phyloP scores from a whole-genome alignment of 2,113 vertebrate species.

The Amblyopsis rosae region DNA sequence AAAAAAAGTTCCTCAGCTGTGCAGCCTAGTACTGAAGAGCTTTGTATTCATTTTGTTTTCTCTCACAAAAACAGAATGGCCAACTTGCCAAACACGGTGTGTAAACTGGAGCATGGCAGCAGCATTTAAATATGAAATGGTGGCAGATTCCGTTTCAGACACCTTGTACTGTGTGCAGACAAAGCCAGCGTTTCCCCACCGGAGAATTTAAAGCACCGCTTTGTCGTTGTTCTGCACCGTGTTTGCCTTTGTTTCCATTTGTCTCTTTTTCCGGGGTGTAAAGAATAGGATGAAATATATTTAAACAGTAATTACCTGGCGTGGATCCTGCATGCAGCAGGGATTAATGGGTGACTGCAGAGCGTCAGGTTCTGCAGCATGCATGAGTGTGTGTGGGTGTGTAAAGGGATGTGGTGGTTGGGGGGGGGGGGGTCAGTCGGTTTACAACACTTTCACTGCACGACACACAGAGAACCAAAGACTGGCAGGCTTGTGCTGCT shows the following conservation, averaged over 20 bases:
- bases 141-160: constrained; percentile 75
- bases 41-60: constrained; percentile 30
- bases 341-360: constrained; percentile 97
- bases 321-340: constrained; percentile 90
- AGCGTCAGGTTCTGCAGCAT: constrained; percentile 91
- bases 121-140: constrained; percentile 80
- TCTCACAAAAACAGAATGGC: constrained; percentile 51
- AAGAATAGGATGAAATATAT: constrained; percentile 99
- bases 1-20: constrained; percentile 22
- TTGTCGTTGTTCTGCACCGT: constrained; percentile 76
- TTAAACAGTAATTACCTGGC: constrained; percentile 99
- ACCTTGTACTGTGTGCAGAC: constrained; percentile 75
- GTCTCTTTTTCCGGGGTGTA: constrained; percentile 77
- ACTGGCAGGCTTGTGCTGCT: constrained; percentile 71
- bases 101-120: constrained; percentile 77
- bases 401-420: constrained; percentile 32
- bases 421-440: constrained; percentile 3
- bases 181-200: constrained; percentile 70
- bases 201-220: constrained; percentile 74
- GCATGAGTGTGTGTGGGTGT: constrained; percentile 72
- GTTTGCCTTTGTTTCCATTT: constrained; percentile 76
- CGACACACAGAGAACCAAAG: constrained; percentile 52
- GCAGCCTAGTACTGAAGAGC: constrained; percentile 35
- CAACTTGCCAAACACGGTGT: constrained; percentile 63
- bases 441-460: constrained; percentile 2